Evolutionary conservation across 2,797 vertebrate genomes (phyloP).

Genomic region (Halcyon badia): DNA sequence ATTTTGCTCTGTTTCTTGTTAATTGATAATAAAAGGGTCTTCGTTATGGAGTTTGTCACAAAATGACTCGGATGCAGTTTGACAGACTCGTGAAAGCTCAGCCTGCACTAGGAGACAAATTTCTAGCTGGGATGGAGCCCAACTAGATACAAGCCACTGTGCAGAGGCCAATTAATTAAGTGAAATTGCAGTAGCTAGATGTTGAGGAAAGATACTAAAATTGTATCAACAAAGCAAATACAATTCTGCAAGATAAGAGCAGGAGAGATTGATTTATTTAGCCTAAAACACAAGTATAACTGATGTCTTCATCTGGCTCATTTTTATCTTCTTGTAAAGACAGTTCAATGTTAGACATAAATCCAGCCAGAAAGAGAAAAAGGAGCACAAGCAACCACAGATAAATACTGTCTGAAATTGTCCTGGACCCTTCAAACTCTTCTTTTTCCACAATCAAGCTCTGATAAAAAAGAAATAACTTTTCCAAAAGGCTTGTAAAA

Average conservation of each 20-base stretch:
- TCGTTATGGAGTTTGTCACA: neutral
- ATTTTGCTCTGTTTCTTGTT: neutral
- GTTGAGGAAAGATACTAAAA: neutral
- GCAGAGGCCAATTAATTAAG: neutral
- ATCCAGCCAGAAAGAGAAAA: neutral
- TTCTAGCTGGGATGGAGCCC: neutral
- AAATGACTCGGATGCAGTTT: neutral
- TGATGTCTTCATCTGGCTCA: neutral
- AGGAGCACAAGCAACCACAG: neutral
- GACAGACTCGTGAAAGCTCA: neutral
- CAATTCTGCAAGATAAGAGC: neutral
- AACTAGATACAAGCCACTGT: neutral
- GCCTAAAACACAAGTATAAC: neutral
- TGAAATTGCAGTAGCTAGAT: neutral
- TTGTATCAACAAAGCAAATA: neutral
- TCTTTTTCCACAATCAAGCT: neutral
- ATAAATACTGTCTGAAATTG: neutral
- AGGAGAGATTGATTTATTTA: neutral
- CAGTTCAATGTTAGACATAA: neutral
- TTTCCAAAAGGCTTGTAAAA: neutral
- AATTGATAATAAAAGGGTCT: neutral
- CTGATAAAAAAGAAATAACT: neutral
- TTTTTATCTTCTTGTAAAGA: neutral
- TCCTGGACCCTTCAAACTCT: neutral
- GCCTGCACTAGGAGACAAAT: neutral